These are phyloP conservation scores for Axis porcinus DNA, from an alignment of 2,113 vertebrate genomes.

Conservation along the genomic window DNA sequence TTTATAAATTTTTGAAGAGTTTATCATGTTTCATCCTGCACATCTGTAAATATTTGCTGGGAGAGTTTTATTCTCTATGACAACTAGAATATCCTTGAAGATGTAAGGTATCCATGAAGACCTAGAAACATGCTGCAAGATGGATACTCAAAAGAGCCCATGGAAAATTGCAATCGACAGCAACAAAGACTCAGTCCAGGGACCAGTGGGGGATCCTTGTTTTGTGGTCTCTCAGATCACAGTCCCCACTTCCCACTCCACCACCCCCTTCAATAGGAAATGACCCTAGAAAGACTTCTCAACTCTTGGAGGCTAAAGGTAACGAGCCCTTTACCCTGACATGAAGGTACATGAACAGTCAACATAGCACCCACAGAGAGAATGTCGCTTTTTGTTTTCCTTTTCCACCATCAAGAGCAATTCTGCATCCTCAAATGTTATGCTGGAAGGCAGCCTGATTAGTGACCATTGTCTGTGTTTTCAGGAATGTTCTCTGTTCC, in stretches of 20 bases:
- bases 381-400: background rate
- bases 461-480: background rate
- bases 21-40: background rate
- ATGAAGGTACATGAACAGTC: background rate
- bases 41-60: background rate
- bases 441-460: background rate
- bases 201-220: background rate
- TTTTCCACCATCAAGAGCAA: background rate
- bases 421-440: slow-evolving; percentile 15
- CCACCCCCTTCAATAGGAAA: background rate
- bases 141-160: background rate
- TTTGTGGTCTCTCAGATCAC: background rate
- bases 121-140: background rate
- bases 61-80: background rate
- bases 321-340: background rate
- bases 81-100: background rate
- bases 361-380: background rate
- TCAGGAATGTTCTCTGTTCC: background rate
- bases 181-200: background rate
- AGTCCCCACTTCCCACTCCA: background rate
- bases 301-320: background rate
- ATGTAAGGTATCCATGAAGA: background rate
- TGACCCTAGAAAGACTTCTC: background rate
- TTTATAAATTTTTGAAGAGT: slow-evolving; percentile 38
- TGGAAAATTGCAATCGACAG: background rate